Conservation (phyloP, 2,888 invertebrate species). For the Conops quadrifasciatus region DNA sequence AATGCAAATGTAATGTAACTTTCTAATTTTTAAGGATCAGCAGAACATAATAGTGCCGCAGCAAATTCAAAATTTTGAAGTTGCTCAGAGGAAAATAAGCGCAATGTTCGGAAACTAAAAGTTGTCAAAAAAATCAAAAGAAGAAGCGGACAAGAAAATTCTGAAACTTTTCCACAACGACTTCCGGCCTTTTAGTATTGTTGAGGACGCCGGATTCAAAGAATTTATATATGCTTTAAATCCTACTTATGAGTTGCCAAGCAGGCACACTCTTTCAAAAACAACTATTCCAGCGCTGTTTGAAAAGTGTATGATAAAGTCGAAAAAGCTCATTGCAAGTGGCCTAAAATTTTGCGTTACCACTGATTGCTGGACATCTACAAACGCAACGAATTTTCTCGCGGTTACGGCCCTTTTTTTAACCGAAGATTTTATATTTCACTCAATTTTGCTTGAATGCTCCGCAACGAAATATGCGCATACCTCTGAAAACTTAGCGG, state of each 20-base stretch:
- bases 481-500: conserved; percentile 3
- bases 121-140: background rate
- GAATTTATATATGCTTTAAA: background rate
- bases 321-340: background rate
- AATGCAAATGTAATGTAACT: background rate
- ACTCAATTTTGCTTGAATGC: conserved; percentile 3
- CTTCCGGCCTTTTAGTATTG: background rate
- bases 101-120: background rate
- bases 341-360: background rate
- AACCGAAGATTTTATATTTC: background rate
- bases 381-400: background rate
- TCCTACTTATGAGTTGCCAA: background rate
- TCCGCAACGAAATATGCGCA: conserved; percentile 3
- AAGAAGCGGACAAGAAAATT: background rate
- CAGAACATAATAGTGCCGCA: background rate
- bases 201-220: background rate
- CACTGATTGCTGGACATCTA: conserved; percentile 7
- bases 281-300: conserved; percentile 1
- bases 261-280: background rate
- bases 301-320: background rate
- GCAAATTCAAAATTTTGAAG: background rate
- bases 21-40: too few species aligned
- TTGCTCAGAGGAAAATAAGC: background rate
- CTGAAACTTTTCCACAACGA: background rate
- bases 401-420: background rate